Evolutionary conservation across 2,113 vertebrate species (phyloP).

Genomic region (Nipponia nippon): DNA sequence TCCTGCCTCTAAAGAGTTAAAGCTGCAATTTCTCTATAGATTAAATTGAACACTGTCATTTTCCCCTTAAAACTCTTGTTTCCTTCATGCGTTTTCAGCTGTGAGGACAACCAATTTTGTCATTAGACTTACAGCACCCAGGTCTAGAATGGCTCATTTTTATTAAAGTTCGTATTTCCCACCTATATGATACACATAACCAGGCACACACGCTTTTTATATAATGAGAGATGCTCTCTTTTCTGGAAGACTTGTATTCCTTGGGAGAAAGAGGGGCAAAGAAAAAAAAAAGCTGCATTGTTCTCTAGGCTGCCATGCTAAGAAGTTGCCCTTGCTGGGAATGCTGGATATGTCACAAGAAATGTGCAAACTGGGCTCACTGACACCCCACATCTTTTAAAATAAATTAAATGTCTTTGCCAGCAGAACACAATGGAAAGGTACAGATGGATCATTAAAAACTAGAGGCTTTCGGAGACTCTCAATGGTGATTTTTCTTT

Average conservation of each 20-base stretch:
- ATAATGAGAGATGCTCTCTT: slow-evolving; percentile 28
- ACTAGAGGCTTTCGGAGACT: slow-evolving; percentile 26
- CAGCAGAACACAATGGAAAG: slow-evolving; percentile 46
- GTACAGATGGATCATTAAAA: slow-evolving; percentile 61
- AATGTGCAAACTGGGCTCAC: slow-evolving; percentile 10
- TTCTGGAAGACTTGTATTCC: slow-evolving; percentile 12
- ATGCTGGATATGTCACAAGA: slow-evolving; percentile 6
- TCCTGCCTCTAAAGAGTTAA: slow-evolving; percentile 14
- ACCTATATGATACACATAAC: slow-evolving; percentile 21
- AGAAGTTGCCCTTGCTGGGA: slow-evolving; percentile 30
- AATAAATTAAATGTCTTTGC: slow-evolving; percentile 52
- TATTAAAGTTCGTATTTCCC: background rate
- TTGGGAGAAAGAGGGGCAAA: slow-evolving; percentile 17
- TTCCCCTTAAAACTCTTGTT: background rate
- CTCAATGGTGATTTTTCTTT: slow-evolving; percentile 33
- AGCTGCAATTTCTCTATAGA: background rate
- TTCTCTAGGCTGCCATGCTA: slow-evolving; percentile 22
- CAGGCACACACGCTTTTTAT: background rate
- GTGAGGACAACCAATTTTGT: background rate
- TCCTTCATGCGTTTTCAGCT: background rate
- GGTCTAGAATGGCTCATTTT: background rate
- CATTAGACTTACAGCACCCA: background rate
- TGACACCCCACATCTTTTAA: slow-evolving; percentile 45
- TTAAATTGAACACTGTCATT: background rate
- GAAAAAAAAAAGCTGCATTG: slow-evolving; percentile 8